Percentiles rank a stretch among this genome's conserved stretches.
Evolutionary conservation across 1,140 invertebrate genomes (phyloP).

Genomic region (Tenebrio molitor): DNA sequence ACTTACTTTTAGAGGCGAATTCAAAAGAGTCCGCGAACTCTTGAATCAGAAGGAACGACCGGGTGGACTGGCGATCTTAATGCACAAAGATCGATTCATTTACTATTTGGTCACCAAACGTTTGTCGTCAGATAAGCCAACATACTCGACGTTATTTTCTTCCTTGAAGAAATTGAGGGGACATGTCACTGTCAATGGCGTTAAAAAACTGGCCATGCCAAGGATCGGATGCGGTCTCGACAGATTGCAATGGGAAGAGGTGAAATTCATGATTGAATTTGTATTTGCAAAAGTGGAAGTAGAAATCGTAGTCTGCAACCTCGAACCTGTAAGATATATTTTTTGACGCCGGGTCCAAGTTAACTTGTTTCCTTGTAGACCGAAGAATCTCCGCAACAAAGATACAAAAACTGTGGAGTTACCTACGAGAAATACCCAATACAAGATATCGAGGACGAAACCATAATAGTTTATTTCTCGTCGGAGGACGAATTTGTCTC

Average conservation of each 20-base stretch:
- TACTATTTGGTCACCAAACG: constrained; percentile 73
- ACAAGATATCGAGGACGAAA: constrained; percentile 53
- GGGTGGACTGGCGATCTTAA: constrained; percentile 71
- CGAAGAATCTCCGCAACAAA: constrained; percentile 30
- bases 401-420: constrained; percentile 50
- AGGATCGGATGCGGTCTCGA: constrained; percentile 77
- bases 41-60: constrained; percentile 65
- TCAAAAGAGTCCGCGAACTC: constrained; percentile 63
- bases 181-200: constrained; percentile 66
- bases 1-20: constrained; percentile 62
- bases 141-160: constrained; percentile 65
- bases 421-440: constrained; percentile 44
- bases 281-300: constrained; percentile 68
- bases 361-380: constrained; percentile 46
- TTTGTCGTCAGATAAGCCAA: constrained; percentile 66
- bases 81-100: constrained; percentile 68
- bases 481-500: constrained; percentile 52
- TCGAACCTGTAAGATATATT: constrained; percentile 60
- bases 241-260: constrained; percentile 72
- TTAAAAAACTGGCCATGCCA: constrained; percentile 71
- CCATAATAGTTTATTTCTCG: constrained; percentile 60
- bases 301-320: constrained; percentile 70
- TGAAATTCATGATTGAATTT: constrained; percentile 68
- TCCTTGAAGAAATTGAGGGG: constrained; percentile 66
- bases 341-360: no score